A percentile compares a stretch with the other conserved stretches of the same genome.
phyloP scores from a whole-genome alignment of 2,888 invertebrate species.

The Lasioglossum morio region DNA sequence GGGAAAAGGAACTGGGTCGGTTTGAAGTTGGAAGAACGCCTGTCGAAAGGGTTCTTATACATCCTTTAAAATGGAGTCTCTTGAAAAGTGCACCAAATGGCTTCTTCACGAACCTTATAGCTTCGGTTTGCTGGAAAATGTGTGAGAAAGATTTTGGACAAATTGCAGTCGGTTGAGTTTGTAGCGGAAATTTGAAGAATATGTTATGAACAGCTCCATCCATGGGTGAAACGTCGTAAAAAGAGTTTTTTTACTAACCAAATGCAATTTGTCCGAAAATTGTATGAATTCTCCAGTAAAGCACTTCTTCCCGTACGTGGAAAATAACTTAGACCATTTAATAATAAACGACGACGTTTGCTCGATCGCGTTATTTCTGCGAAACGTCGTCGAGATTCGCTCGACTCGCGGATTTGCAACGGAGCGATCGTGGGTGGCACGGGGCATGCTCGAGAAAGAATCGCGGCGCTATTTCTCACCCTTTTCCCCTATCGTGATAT shows the following conservation, averaged over 20 bases:
- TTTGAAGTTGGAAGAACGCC: neutral
- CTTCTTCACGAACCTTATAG: neutral
- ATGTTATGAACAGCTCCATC: too few relatives aligned
- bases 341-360: neutral
- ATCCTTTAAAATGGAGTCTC: neutral
- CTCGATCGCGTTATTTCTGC: conserved; percentile 64
- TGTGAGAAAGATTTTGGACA: too few relatives aligned
- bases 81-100: neutral
- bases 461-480: conserved; percentile 16
- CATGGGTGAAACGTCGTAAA: neutral
- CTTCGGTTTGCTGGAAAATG: neutral
- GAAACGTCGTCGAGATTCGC: conserved; percentile 41
- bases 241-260: neutral
- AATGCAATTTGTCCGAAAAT: neutral
- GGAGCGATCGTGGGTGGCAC: neutral
- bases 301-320: neutral
- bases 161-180: too few relatives aligned
- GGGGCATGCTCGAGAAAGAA: conserved; percentile 22
- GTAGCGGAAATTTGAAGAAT: too few relatives aligned
- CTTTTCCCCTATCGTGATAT: conserved; percentile 56
- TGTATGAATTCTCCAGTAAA: neutral
- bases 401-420: conserved; percentile 20
- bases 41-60: neutral
- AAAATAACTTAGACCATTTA: neutral
- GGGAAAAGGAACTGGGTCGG: neutral